These are phyloP conservation scores for Pelmatolapia mariae DNA, from an alignment of 2,113 vertebrate species.

Conservation along the genomic window DNA sequence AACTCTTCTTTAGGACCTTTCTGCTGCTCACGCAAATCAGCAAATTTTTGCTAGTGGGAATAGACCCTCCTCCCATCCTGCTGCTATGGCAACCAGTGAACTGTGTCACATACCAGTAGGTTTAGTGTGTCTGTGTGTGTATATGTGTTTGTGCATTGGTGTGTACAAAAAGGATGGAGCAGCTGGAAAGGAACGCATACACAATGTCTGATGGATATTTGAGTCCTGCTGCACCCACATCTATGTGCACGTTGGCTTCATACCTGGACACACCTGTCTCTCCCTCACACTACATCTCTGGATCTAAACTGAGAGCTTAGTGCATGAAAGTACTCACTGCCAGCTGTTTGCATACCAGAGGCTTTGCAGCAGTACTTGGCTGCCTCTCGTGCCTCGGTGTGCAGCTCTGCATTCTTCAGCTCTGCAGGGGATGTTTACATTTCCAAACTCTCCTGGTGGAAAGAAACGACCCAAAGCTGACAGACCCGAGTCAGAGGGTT, in stretches of 20 bases:
- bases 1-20: neutral
- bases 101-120: slow-evolving; percentile 20
- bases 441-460: slow-evolving; percentile 19
- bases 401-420: slow-evolving; percentile 12
- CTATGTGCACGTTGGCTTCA: neutral
- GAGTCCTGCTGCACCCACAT: neutral
- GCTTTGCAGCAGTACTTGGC: slow-evolving; percentile 1
- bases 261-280: neutral
- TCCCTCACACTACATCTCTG: neutral
- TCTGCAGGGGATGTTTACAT: slow-evolving; percentile 31
- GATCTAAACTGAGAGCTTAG: neutral
- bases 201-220: neutral
- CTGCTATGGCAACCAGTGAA: slow-evolving; percentile 46
- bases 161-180: neutral
- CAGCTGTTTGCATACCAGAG: slow-evolving; percentile 21
- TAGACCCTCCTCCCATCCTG: neutral
- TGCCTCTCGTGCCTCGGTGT: neutral
- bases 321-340: neutral
- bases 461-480: neutral
- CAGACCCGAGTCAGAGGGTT: neutral
- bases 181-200: neutral
- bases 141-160: neutral
- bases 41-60: slow-evolving; percentile 17
- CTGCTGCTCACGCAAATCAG: slow-evolving; percentile 18
- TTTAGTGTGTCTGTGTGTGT: neutral